Conservation (phyloP, 1,140 invertebrate species). For the Drosophila melanica region DNA sequence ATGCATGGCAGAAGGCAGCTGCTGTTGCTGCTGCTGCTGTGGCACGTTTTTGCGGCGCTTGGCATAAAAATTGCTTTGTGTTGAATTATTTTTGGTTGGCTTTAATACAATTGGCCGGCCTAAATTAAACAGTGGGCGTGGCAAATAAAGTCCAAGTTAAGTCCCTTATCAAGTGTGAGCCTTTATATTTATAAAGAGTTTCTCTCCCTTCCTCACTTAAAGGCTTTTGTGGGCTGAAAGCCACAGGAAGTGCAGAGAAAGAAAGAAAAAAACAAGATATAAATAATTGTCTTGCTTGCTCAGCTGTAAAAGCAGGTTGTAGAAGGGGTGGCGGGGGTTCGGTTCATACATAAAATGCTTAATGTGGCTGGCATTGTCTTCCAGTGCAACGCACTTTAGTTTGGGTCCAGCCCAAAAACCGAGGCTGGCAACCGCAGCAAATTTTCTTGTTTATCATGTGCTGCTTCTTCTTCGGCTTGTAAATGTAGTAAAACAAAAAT, state of each 20-base stretch:
- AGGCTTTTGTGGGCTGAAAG: neutral
- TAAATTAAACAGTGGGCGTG: slow-evolving; percentile 28
- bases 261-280: slow-evolving; percentile 61
- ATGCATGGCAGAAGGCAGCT: slow-evolving; percentile 52
- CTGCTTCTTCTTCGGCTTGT: neutral
- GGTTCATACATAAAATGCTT: slow-evolving; percentile 51
- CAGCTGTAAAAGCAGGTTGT: slow-evolving; percentile 54
- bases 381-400: slow-evolving; percentile 79
- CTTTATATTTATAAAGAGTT: neutral
- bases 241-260: slow-evolving; percentile 6
- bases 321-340: neutral
- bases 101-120: slow-evolving; percentile 48
- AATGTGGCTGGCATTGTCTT: slow-evolving; percentile 69
- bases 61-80: slow-evolving; percentile 14
- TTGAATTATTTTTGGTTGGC: slow-evolving; percentile 37
- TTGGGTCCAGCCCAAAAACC: slow-evolving; percentile 38
- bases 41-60: slow-evolving; percentile 59
- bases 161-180: slow-evolving; percentile 33
- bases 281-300: slow-evolving; percentile 81
- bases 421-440: slow-evolving; percentile 37
- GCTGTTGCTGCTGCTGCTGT: slow-evolving; percentile 25
- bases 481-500: slow-evolving; percentile 45
- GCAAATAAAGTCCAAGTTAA: slow-evolving; percentile 32
- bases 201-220: neutral
- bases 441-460: slow-evolving; percentile 13